Percentiles rank a stretch among this genome's conserved stretches.
Conservation (phyloP, 1,140 invertebrate genomes). For the Stegodyphus mimosarum region DNA sequence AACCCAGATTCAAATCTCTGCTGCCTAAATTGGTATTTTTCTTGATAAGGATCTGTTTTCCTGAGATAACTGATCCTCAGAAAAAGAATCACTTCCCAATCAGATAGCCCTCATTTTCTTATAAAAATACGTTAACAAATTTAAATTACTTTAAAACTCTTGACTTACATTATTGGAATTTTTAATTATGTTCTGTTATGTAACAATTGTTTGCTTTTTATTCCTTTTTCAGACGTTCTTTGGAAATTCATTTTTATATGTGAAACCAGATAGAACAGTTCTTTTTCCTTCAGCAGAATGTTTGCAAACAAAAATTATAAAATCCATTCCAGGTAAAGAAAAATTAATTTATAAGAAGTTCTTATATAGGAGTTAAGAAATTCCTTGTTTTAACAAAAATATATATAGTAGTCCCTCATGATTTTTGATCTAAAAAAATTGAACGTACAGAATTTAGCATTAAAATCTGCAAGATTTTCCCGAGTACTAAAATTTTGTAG, state of each 20-base stretch:
- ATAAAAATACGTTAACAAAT: too few species aligned
- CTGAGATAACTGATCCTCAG: too few species aligned
- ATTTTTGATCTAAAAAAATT: background rate
- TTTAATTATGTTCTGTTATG: too few species aligned
- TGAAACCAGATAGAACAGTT: constrained; percentile 63
- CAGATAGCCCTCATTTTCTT: too few species aligned
- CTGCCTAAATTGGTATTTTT: too few species aligned
- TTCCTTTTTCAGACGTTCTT: constrained; percentile 37
- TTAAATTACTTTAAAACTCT: too few species aligned
- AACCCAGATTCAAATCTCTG: too few species aligned
- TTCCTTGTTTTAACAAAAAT: background rate
- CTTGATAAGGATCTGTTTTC: too few species aligned
- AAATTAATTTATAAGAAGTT: background rate
- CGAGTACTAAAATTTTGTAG: background rate
- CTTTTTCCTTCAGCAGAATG: constrained; percentile 65
- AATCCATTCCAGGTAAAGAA: constrained; percentile 52
- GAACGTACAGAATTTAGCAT: background rate
- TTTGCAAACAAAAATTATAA: constrained; percentile 62
- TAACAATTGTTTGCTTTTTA: background rate
- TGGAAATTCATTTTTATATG: constrained; percentile 61
- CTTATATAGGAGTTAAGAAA: constrained; percentile 11
- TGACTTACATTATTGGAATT: too few species aligned
- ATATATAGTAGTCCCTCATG: background rate
- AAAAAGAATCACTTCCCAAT: too few species aligned
- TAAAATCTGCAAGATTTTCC: background rate